These are phyloP conservation scores for Aspidiotus destructor DNA, from an alignment of 2,888 invertebrate species.

Conservation along the genomic window DNA sequence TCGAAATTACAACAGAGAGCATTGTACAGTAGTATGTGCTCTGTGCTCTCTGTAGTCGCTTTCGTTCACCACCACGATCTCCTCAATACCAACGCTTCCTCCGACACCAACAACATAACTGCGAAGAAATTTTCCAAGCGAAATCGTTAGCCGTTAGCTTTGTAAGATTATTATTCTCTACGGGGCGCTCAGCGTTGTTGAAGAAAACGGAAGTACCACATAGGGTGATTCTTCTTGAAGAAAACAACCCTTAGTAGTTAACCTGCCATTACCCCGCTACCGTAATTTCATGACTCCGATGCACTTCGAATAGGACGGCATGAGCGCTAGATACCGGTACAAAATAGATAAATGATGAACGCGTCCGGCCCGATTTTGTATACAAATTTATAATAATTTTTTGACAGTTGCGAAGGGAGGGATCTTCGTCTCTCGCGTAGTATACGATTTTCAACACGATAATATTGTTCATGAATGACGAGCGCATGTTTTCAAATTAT, in stretches of 20 bases:
- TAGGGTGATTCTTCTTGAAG: conserved; percentile 29
- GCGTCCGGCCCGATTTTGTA: too few species aligned
- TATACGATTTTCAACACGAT: too few species aligned
- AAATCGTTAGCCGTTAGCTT: conserved; percentile 30
- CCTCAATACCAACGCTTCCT: background rate
- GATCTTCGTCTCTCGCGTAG: too few species aligned
- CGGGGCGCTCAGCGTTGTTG: conserved; percentile 17
- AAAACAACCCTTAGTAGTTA: conserved; percentile 28
- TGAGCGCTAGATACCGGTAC: too few species aligned
- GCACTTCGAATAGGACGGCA: too few species aligned
- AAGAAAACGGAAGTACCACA: conserved; percentile 31
- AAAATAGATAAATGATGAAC: too few species aligned
- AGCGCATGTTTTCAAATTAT: too few species aligned
- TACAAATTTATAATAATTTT: too few species aligned
- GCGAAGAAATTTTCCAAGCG: conserved; percentile 21
- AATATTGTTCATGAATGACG: too few species aligned
- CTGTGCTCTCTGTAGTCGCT: background rate
- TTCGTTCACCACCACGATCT: background rate
- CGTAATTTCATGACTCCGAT: too few species aligned
- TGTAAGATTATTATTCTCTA: conserved; percentile 30
- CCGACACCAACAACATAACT: background rate
- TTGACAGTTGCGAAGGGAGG: too few species aligned
- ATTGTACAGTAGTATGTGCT: background rate
- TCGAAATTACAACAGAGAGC: conserved; percentile 24
- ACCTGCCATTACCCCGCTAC: conserved; percentile 3